Percentiles rank a stretch among this genome's conserved stretches.
Conservation (phyloP, 2,888 invertebrate species). For the Prosapia bicincta region DNA sequence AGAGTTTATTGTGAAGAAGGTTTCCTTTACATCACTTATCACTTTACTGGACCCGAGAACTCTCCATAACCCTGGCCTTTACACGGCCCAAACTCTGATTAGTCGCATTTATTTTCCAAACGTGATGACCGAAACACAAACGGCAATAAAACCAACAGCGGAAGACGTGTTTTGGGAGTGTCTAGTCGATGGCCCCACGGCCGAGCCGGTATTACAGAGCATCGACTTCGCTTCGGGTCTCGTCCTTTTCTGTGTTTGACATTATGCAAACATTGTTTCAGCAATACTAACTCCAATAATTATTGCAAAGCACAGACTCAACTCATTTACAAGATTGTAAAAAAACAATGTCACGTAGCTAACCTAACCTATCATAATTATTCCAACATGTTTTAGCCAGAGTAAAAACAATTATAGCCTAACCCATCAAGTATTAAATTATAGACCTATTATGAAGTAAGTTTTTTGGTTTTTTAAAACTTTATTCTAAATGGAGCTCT, state of each 20-base stretch:
- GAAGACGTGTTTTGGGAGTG: conserved; percentile 2
- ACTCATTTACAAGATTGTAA: too few species aligned
- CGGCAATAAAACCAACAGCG: background rate
- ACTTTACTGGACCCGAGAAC: background rate
- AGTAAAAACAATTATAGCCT: too few species aligned
- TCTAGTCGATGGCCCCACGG: background rate
- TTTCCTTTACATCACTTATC: background rate
- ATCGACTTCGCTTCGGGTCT: background rate
- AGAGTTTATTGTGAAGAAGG: background rate
- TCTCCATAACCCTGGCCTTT: background rate
- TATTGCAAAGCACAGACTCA: too few species aligned
- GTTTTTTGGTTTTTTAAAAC: too few species aligned
- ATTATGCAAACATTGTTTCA: too few species aligned
- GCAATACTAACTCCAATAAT: too few species aligned
- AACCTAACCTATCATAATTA: too few species aligned
- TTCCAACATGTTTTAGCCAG: too few species aligned
- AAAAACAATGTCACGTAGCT: too few species aligned
- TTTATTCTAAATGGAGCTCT: too few species aligned
- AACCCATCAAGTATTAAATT: too few species aligned
- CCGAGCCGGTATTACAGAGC: background rate
- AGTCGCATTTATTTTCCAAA: background rate
- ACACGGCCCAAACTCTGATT: background rate
- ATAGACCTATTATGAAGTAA: too few species aligned
- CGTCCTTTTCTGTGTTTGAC: background rate
- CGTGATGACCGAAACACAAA: background rate